Evolutionary conservation across 1,140 invertebrate genomes (phyloP).

Genomic region (Archivesica marissinica): DNA sequence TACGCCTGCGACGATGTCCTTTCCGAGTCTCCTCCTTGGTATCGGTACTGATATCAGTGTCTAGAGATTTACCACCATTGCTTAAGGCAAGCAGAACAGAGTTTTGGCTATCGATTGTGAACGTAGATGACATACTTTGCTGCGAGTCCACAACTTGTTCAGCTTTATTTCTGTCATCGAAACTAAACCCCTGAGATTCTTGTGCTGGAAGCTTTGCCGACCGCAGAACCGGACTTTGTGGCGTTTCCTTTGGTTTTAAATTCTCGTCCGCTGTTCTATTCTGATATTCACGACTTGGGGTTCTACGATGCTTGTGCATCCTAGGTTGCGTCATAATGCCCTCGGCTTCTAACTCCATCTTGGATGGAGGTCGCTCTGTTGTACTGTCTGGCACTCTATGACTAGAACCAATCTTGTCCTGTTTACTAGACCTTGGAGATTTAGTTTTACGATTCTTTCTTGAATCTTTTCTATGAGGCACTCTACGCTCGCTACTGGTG

Average conservation of each 20-base stretch:
- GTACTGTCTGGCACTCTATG: not conserved
- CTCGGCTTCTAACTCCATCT: constrained; percentile 47
- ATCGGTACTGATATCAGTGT: constrained; percentile 40
- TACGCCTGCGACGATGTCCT: constrained; percentile 66
- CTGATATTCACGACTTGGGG: constrained; percentile 61
- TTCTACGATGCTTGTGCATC: constrained; percentile 67
- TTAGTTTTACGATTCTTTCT: constrained; percentile 64
- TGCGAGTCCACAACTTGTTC: constrained; percentile 35
- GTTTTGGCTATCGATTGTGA: constrained; percentile 60
- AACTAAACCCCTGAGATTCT: constrained; percentile 63
- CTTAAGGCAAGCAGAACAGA: constrained; percentile 52
- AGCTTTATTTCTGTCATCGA: constrained; percentile 39
- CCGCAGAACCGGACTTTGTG: constrained; percentile 43
- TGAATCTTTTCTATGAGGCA: constrained; percentile 55
- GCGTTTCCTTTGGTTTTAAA: constrained; percentile 50
- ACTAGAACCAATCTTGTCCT: constrained; percentile 36
- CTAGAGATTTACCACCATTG: constrained; percentile 35
- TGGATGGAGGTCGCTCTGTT: constrained; percentile 43
- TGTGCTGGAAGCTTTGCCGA: constrained; percentile 41
- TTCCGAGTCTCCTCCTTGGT: constrained; percentile 42
- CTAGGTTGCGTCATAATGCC: constrained; percentile 67
- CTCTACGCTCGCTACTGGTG: constrained; percentile 62
- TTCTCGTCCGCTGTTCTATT: constrained; percentile 35
- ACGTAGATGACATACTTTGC: constrained; percentile 56
- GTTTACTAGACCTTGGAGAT: constrained; percentile 59